Evolutionary conservation across 1,140 invertebrate species (phyloP).

Genomic region (Drosophila willistoni): DNA sequence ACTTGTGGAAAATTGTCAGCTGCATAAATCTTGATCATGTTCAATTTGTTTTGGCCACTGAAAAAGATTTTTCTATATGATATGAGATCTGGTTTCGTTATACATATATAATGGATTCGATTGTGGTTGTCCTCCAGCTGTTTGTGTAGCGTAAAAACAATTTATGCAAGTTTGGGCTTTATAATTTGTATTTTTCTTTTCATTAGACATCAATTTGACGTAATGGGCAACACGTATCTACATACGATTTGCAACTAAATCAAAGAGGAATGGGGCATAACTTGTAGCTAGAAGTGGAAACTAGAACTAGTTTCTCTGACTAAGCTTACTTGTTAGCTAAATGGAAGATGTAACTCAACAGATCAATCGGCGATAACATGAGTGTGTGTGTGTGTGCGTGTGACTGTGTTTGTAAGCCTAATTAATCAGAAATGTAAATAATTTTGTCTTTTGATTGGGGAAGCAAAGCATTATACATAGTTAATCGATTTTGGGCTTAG

Average conservation of each 20-base stretch:
- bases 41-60: constrained; percentile 21
- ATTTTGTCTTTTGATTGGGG: not conserved
- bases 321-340: constrained; percentile 1
- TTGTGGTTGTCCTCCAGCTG: constrained; percentile 75
- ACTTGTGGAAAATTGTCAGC: constrained; percentile 45
- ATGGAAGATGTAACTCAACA: constrained; percentile 6
- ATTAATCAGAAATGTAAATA: constrained; percentile 6
- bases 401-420: not conserved
- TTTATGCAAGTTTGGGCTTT: constrained; percentile 38
- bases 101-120: constrained; percentile 27
- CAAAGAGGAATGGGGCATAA: constrained; percentile 17
- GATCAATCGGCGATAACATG: not conserved
- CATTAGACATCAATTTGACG: constrained; percentile 68
- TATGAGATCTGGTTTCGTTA: constrained; percentile 38
- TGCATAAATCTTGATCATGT: constrained; percentile 44
- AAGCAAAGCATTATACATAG: not conserved
- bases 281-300: constrained; percentile 1
- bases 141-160: constrained; percentile 34
- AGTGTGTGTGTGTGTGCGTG: not conserved
- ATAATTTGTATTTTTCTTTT: constrained; percentile 53
- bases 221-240: constrained; percentile 63
- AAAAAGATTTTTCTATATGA: constrained; percentile 24
- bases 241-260: constrained; percentile 50
- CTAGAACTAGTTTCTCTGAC: constrained; percentile 10
- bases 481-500: not conserved